phyloP scores from a whole-genome alignment of 2,888 invertebrate species.

The Leucophora obtusa region DNA sequence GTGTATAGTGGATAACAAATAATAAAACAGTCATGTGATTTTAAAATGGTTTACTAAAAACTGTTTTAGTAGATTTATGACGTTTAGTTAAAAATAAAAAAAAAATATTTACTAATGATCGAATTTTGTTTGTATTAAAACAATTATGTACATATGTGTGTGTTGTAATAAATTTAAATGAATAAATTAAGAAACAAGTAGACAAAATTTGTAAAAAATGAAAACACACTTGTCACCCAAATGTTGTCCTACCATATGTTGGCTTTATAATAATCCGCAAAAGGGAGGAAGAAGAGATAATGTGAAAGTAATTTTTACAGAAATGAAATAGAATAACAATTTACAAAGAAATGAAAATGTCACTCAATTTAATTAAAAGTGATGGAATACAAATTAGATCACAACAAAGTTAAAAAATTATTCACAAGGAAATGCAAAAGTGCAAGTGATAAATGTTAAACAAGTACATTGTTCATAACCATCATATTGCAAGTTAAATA shows the following conservation, averaged over 20 bases:
- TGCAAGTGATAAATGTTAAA: no score
- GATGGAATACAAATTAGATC: not conserved
- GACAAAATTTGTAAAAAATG: not conserved
- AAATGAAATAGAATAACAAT: not conserved
- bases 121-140: not conserved
- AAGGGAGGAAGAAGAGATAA: not conserved
- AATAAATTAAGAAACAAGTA: slow-evolving; percentile 3
- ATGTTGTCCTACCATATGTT: slow-evolving; percentile 43
- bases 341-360: not conserved
- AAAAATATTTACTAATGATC: not conserved
- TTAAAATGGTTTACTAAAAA: not conserved
- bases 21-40: not conserved
- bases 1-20: slow-evolving; percentile 4
- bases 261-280: not conserved
- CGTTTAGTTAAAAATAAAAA: not conserved
- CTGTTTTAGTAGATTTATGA: not conserved
- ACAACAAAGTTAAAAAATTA: no score
- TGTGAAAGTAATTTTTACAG: not conserved
- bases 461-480: no score
- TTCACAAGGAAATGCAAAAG: no score
- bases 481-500: no score
- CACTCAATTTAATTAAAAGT: not conserved
- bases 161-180: not conserved
- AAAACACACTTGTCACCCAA: slow-evolving; percentile 44
- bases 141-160: not conserved